Evolutionary conservation across 2,888 invertebrate species (phyloP), one percentile per base, ranked within the genome.

Genomic region (Aleiodes alternator): DNA sequence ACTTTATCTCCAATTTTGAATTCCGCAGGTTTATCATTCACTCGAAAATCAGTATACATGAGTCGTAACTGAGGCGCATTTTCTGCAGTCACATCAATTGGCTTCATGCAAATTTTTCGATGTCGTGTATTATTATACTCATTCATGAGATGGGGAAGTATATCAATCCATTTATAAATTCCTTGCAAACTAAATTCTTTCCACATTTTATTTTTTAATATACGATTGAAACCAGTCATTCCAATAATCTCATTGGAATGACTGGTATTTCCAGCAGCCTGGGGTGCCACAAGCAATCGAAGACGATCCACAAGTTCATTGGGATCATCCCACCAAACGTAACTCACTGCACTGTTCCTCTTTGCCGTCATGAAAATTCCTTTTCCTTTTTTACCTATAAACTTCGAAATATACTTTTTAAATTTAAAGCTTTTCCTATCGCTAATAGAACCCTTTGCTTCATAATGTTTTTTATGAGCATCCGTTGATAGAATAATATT

Each of bases 101-200:
- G 34, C 6, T 6, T 34, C 34, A 34, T 34, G 87, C 81, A 43
- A 72, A 87, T 88, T 48, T 85, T 88, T 50, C 82, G 78, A 84
- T 88, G 87, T 77, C 82, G 84, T 14, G 75, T 80, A 71, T 83
- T 73, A 77, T 88, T 89, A 76, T 88, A 88, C 50, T 51, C 38
- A 11, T 61, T 16, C 7, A 76, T 55, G 29, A 74, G 72, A 29
- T 77, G 53, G 9, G 69, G 56, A n/a, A 81, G 57, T 70, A 79
- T 76, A 34, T 78, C 71, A 14, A 78, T 14, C 79, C 79, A 81
- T 64, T 51, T 51, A 1, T 51, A 51, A 11, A 1, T 51, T 1
- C 51, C 51, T 12, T 9, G 51, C 14, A 51, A 51, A 11, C 51
- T 51, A 11, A 51, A 51, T 51, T 51, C 5, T n/a, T 75, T 72